Evolutionary conservation across 2,888 invertebrate species (phyloP), one percentile per base, ranked within the genome.

Genomic region (Aquatica leii): DNA sequence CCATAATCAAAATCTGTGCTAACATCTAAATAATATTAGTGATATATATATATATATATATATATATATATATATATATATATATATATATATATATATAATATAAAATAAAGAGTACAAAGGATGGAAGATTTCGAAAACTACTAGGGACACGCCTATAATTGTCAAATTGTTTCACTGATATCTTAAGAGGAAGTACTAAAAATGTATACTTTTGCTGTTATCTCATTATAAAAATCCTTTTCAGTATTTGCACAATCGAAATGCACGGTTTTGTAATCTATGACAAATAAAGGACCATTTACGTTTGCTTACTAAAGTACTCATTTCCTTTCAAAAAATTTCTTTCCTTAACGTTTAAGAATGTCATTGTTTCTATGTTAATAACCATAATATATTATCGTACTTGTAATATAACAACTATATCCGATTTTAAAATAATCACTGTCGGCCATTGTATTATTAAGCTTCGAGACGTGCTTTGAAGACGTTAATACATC

Each of bases 361-460:
- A 68, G 70, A 70, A 70, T 70, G 69, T 65, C 62, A 66, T 71
- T 71, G 71, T 71, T 70, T 66, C 53, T 58, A 71, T 66, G 69
- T 62, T 67, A 71, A 69, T 69, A 66, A 63, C 55, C 48, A 54
- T 52, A 55, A 63, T 58, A 59, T 65, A 69, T 66, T 65, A 59
- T 69, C 59, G 63, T 64, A 65, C 43, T 15, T 43, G 18, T 18
- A 46, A 11, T 37, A 11, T 37, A 37, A 24, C 24, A 24, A 24
- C 24, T 12, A 55, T 66, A 58, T 69, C 64, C 66, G 57, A 71
- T 66, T 59, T 65, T 53, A 67, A 66, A 63, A 59, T 61, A 62
- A 63, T 62, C 56, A 49, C 58, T 59, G 59, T 53, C 55, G 37
- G 40, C 46, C 50, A 58, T 61, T 59, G 62, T 59, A 57, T 56